These are phyloP conservation scores for Tribolium freemani DNA, from an alignment of 2,888 invertebrate species.

Conservation along the genomic window DNA sequence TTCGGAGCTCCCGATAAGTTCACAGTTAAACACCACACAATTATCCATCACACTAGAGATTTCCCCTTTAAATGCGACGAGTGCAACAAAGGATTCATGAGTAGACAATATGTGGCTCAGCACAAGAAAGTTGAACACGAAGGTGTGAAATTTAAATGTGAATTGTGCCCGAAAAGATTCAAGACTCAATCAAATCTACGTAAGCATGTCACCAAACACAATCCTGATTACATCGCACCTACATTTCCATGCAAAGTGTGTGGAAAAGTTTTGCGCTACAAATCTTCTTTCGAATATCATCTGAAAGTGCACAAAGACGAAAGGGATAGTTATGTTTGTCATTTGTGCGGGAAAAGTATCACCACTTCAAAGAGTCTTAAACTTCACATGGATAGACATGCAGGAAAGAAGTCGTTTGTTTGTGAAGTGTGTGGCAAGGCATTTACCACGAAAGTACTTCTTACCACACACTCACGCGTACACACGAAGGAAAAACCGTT, in stretches of 20 bases:
- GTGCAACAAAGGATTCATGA: constrained; percentile 56
- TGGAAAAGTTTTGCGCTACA: constrained; percentile 62
- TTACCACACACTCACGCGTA: constrained; percentile 54
- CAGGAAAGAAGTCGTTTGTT: constrained; percentile 64
- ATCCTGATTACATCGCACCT: constrained; percentile 36
- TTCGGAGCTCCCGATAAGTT: not conserved
- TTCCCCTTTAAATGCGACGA: constrained; percentile 63
- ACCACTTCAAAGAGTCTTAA: constrained; percentile 44
- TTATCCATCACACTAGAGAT: constrained; percentile 68
- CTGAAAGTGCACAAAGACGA: constrained; percentile 50
- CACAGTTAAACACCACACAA: constrained; percentile 39
- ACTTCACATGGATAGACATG: constrained; percentile 70
- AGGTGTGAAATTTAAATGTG: constrained; percentile 51
- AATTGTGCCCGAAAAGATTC: constrained; percentile 55
- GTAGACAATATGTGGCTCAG: constrained; percentile 46
- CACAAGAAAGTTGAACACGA: constrained; percentile 55
- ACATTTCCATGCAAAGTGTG: constrained; percentile 61
- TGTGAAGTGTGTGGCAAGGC: constrained; percentile 57
- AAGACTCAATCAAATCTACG: constrained; percentile 44
- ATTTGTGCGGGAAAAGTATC: not conserved
- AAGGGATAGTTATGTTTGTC: not conserved
- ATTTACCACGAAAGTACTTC: not conserved
- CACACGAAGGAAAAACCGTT: constrained; percentile 69
- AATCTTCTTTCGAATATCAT: constrained; percentile 15
- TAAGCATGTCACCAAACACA: constrained; percentile 48